Percentiles rank a stretch among this genome's conserved stretches.
phyloP scores from a whole-genome alignment of 2,797 vertebrate species.

The Macropodus opercularis region DNA sequence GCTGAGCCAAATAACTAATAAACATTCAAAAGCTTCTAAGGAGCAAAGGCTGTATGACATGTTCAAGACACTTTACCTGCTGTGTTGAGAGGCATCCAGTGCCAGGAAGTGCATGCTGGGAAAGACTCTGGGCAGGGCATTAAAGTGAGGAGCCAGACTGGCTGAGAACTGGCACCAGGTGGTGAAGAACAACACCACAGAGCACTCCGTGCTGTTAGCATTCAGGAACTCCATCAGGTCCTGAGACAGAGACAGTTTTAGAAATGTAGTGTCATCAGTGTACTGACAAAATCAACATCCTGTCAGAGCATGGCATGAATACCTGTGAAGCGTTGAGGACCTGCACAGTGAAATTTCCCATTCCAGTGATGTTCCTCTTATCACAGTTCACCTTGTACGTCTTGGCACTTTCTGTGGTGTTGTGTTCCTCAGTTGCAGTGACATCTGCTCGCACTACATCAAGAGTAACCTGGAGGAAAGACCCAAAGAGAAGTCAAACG shows the following conservation, averaged over 20 bases:
- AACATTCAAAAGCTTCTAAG: not conserved
- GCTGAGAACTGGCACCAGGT: slow-evolving; percentile 97
- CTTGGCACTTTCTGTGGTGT: slow-evolving; percentile 85
- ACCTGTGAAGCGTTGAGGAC: slow-evolving; percentile 94
- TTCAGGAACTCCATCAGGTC: slow-evolving; percentile 97
- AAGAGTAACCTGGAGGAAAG: slow-evolving; percentile 64
- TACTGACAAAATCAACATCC: no score
- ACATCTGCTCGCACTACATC: slow-evolving; percentile 72
- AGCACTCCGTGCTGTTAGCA: slow-evolving; percentile 92
- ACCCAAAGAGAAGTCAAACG: not conserved
- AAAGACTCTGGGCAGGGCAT: slow-evolving; percentile 92
- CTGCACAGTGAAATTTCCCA: slow-evolving; percentile 82
- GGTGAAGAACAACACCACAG: slow-evolving; percentile 93
- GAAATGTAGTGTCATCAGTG: no score
- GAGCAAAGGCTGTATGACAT: not conserved
- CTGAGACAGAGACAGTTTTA: slow-evolving; percentile 65
- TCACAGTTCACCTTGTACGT: slow-evolving; percentile 93
- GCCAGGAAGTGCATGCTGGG: slow-evolving; percentile 93
- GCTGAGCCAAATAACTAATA: no score
- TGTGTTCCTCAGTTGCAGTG: slow-evolving; percentile 75
- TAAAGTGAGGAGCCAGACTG: slow-evolving; percentile 93
- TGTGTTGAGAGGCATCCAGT: slow-evolving; percentile 95
- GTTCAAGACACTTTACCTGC: slow-evolving; percentile 83
- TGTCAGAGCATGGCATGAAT: not conserved
- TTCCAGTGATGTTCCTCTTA: slow-evolving; percentile 84